phyloP scores from a whole-genome alignment of 2,888 invertebrate genomes.

The Agrochola macilenta region DNA sequence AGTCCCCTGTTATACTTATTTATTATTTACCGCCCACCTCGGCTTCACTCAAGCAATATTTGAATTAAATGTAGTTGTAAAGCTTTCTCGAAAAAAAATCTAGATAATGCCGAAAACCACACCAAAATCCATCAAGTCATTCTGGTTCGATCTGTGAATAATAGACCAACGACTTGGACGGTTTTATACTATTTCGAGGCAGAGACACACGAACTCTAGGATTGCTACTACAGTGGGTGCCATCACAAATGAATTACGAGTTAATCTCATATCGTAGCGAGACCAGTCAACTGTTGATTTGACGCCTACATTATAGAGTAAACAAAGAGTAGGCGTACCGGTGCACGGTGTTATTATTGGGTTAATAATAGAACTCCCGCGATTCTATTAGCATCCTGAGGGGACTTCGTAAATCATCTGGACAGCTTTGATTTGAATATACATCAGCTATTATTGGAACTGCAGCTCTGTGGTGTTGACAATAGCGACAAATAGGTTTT shows the following conservation, averaged over 20 bases:
- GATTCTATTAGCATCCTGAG: constrained; percentile 46
- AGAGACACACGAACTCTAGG: not conserved
- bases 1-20: not conserved
- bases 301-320: constrained; percentile 51
- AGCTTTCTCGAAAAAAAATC: not conserved
- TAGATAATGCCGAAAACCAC: not conserved
- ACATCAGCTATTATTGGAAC: constrained; percentile 22
- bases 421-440: constrained; percentile 17
- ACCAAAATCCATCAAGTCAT: not conserved
- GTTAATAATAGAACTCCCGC: constrained; percentile 50
- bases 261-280: constrained; percentile 44
- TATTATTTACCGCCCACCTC: too few species aligned
- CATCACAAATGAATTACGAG: constrained; percentile 42
- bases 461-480: constrained; percentile 11
- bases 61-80: not conserved
- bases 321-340: constrained; percentile 44
- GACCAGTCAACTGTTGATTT: constrained; percentile 40
- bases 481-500: not conserved
- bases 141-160: not conserved
- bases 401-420: constrained; percentile 26
- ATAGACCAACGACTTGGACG: not conserved
- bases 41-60: not conserved
- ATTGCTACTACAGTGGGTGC: constrained; percentile 20
- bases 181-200: not conserved
- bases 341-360: constrained; percentile 50